Conservation (phyloP, 1,140 invertebrate species). For the Drosophila repleta region DNA sequence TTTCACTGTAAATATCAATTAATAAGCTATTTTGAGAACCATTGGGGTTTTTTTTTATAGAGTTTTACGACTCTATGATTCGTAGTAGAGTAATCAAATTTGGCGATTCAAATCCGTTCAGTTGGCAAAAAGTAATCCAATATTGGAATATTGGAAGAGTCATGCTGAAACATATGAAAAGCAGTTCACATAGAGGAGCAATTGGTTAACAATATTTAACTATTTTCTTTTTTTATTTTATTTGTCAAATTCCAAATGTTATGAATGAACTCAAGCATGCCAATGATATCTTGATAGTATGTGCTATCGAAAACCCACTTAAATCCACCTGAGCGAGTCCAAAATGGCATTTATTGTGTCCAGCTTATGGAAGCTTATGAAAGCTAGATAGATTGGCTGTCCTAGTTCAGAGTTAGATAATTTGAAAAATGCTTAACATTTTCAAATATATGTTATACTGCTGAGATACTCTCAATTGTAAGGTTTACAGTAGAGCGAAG, state of each 20-base stretch:
- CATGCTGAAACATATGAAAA: not conserved
- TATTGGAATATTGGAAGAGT: no score
- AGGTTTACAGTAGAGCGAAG: no score
- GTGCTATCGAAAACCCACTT: constrained; percentile 10
- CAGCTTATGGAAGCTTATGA: not conserved
- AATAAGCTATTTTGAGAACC: constrained; percentile 1
- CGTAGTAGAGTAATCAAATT: constrained; percentile 4
- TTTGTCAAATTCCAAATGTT: constrained; percentile 8
- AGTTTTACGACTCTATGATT: not conserved
- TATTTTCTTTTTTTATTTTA: constrained; percentile 1
- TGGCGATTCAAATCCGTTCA: constrained; percentile 17
- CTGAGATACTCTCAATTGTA: no score
- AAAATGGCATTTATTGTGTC: not conserved
- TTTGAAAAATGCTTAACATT: not conserved
- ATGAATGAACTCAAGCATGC: constrained; percentile 26
- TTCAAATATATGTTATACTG: no score
- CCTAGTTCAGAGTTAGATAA: not conserved
- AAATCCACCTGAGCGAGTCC: not conserved
- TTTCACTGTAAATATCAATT: constrained; percentile 14
- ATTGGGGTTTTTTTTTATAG: constrained; percentile 1
- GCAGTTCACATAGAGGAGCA: not conserved
- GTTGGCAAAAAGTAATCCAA: constrained; percentile 5
- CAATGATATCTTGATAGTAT: constrained; percentile 5
- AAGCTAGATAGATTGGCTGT: constrained; percentile 1
- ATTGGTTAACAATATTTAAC: constrained; percentile 3